Percentiles rank a stretch among this genome's conserved stretches.
Evolutionary conservation across 2,888 invertebrate genomes (phyloP).

Genomic region (Tholera decimalis): DNA sequence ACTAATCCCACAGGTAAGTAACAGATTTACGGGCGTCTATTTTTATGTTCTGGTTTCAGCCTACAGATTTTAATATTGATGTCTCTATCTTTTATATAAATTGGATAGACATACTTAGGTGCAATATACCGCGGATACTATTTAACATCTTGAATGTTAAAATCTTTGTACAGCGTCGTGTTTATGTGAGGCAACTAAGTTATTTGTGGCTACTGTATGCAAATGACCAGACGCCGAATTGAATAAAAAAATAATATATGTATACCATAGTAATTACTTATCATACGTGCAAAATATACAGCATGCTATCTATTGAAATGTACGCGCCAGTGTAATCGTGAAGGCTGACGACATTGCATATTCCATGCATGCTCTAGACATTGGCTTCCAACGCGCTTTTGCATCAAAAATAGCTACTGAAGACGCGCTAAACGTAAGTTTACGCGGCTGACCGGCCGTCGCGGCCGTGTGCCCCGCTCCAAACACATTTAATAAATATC

Average conservation of each 20-base stretch:
- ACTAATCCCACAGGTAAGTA: conserved; percentile 50
- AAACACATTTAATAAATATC: conserved; percentile 62
- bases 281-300: conserved; percentile 45
- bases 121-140: conserved; percentile 4
- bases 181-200: conserved; percentile 29
- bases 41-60: conserved; percentile 31
- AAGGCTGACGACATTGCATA: conserved; percentile 90
- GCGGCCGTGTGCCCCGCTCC: conserved; percentile 78
- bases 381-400: conserved; percentile 90
- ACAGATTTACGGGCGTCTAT: conserved; percentile 50
- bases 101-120: not conserved
- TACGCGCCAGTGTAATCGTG: conserved; percentile 76
- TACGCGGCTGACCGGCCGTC: conserved; percentile 84
- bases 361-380: conserved; percentile 91
- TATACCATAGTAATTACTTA: conserved; percentile 46
- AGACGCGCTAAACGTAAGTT: conserved; percentile 88
- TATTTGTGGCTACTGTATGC: conserved; percentile 37
- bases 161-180: conserved; percentile 18
- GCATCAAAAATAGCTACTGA: conserved; percentile 91
- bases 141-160: conserved; percentile 17
- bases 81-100: conserved; percentile 22
- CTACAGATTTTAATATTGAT: conserved; percentile 31
- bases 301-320: conserved; percentile 64
- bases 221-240: conserved; percentile 36
- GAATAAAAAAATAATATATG: conserved; percentile 37